Evolutionary conservation across 2,797 vertebrate species (phyloP).

Genomic region (Phoeniculus purpureus): DNA sequence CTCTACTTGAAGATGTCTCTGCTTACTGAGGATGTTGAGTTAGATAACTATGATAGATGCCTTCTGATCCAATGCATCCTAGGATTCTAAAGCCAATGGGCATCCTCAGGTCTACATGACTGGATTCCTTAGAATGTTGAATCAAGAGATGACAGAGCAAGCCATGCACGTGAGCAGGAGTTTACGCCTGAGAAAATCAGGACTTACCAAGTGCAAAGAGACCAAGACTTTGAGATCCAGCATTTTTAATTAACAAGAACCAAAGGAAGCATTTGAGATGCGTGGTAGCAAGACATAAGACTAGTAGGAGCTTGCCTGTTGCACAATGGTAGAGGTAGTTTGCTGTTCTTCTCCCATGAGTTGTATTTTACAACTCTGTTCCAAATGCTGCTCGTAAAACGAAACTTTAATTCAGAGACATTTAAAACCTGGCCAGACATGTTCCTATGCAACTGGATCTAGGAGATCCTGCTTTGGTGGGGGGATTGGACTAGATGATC

Average conservation of each 20-base stretch:
- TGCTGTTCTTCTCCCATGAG: accelerated
- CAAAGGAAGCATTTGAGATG: background rate
- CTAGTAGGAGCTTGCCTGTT: accelerated
- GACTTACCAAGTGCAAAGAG: background rate
- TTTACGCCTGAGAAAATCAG: background rate
- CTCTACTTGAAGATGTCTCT: too few relatives aligned
- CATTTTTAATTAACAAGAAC: background rate
- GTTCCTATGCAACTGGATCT: too few relatives aligned
- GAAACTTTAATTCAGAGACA: background rate
- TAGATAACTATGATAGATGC: too few relatives aligned
- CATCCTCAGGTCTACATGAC: background rate
- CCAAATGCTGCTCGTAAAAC: background rate
- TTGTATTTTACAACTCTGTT: background rate
- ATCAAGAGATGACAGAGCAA: background rate
- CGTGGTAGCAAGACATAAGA: accelerated
- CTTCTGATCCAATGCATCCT: too few relatives aligned
- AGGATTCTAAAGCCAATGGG: background rate
- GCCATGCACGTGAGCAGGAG: background rate
- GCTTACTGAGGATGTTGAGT: too few relatives aligned
- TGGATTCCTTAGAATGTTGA: background rate
- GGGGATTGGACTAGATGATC: too few relatives aligned
- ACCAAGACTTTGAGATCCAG: accelerated
- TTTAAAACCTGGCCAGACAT: too few relatives aligned
- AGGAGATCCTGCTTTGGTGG: too few relatives aligned
- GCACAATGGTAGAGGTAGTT: background rate